Evolutionary conservation across 2,888 invertebrate genomes (phyloP).

Genomic region (Standfussiana lucernea): DNA sequence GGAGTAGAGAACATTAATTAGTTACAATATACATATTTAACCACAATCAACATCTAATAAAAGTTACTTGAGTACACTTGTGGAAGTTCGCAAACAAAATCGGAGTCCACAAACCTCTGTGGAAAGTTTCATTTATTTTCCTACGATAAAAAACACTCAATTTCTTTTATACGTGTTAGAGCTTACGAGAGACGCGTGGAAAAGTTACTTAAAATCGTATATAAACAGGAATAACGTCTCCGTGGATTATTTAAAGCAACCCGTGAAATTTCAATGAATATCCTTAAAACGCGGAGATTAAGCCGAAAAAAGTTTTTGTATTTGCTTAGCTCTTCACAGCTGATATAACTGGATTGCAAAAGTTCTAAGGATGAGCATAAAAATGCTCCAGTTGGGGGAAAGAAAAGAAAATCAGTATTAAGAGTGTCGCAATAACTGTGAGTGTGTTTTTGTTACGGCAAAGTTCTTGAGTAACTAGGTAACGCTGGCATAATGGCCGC

Average conservation of each 20-base stretch:
- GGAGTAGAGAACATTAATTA: slow-evolving; percentile 23
- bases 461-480: slow-evolving; percentile 80
- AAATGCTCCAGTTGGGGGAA: slow-evolving; percentile 84
- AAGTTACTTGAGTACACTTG: slow-evolving; percentile 28
- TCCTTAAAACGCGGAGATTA: slow-evolving; percentile 89
- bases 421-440: slow-evolving; percentile 85
- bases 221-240: slow-evolving; percentile 79
- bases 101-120: slow-evolving; percentile 8
- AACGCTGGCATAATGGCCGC: slow-evolving; percentile 76
- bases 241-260: slow-evolving; percentile 87
- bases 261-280: slow-evolving; percentile 88
- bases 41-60: slow-evolving; percentile 39
- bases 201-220: slow-evolving; percentile 72
- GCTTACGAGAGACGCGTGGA: slow-evolving; percentile 64
- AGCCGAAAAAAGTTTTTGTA: slow-evolving; percentile 89
- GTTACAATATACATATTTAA: slow-evolving; percentile 41
- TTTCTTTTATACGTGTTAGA: slow-evolving; percentile 63
- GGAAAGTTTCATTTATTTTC: slow-evolving; percentile 49
- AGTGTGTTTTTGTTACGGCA: slow-evolving; percentile 84
- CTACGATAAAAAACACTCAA: slow-evolving; percentile 57
- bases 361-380: slow-evolving; percentile 90
- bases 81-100: slow-evolving; percentile 27
- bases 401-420: slow-evolving; percentile 86
- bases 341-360: slow-evolving; percentile 91
- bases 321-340: slow-evolving; percentile 89